Percentiles rank a stretch among this genome's conserved stretches.
phyloP scores from a whole-genome alignment of 2,888 invertebrate genomes.

The Apocheima hispidaria region DNA sequence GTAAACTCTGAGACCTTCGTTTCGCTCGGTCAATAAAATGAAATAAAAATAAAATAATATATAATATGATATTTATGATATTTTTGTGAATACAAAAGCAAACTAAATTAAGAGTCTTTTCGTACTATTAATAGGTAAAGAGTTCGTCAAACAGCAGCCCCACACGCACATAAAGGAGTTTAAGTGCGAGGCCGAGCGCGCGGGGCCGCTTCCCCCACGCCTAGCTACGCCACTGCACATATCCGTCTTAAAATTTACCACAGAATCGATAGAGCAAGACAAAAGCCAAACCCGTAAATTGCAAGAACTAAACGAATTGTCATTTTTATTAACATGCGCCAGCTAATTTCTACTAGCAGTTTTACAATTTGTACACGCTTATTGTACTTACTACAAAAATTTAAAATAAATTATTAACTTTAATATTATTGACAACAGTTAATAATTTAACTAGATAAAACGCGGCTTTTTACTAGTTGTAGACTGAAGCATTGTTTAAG shows the following conservation, averaged over 20 bases:
- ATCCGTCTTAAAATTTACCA: background rate
- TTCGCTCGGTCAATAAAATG: too few relatives aligned
- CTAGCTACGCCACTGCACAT: background rate
- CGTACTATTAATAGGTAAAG: too few relatives aligned
- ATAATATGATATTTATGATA: too few relatives aligned
- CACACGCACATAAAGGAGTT: too few relatives aligned
- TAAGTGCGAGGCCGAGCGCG: background rate
- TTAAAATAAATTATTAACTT: slow-evolving; percentile 11
- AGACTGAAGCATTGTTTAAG: slow-evolving; percentile 8
- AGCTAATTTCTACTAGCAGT: background rate
- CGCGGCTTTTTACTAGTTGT: background rate
- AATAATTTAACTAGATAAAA: slow-evolving; percentile 9
- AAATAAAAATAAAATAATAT: too few relatives aligned
- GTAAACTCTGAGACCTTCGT: too few relatives aligned
- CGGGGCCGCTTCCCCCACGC: too few relatives aligned
- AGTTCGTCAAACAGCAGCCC: too few relatives aligned
- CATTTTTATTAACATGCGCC: background rate
- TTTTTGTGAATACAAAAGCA: too few relatives aligned
- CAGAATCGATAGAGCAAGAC: background rate
- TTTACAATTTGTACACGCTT: slow-evolving; percentile 14
- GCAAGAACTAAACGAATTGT: background rate
- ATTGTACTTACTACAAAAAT: slow-evolving; percentile 19
- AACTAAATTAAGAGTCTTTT: too few relatives aligned
- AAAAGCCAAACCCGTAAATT: background rate
- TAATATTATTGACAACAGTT: slow-evolving; percentile 20